Conservation (phyloP, 2,113 vertebrate genomes). For the Bos indicus region DNA sequence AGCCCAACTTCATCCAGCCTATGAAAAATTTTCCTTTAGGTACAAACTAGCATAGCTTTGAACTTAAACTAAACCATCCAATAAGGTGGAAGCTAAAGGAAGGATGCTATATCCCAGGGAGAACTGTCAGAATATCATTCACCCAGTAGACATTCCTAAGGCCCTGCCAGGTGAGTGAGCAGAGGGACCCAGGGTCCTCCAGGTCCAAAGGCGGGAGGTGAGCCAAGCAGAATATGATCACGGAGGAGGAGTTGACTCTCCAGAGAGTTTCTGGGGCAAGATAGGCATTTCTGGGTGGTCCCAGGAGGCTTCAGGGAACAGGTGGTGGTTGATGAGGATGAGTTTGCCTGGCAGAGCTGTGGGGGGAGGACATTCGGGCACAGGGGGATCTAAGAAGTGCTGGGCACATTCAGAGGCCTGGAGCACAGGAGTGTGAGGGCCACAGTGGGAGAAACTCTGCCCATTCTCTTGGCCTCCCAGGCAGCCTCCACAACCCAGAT, state of each 20-base stretch:
- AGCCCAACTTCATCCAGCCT: not conserved
- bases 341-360: not conserved
- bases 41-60: not conserved
- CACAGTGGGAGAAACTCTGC: not conserved
- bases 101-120: not conserved
- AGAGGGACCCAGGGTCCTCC: not conserved
- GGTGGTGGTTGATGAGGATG: not conserved
- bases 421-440: not conserved
- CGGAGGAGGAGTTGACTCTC: not conserved
- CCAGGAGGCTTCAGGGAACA: not conserved
- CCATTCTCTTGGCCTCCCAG: not conserved
- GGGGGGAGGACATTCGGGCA: not conserved
- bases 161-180: not conserved
- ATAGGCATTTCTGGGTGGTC: not conserved
- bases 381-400: not conserved
- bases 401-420: not conserved
- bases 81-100: not conserved
- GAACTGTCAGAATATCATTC: not conserved
- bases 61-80: not conserved
- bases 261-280: not conserved
- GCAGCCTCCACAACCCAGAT: conserved; percentile 32
- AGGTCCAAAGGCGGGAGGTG: not conserved
- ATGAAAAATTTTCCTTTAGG: not conserved
- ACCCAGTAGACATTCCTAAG: not conserved
- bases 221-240: not conserved